phyloP scores from a whole-genome alignment of 2,113 vertebrate species.

The Pyrgilauda ruficollis region DNA sequence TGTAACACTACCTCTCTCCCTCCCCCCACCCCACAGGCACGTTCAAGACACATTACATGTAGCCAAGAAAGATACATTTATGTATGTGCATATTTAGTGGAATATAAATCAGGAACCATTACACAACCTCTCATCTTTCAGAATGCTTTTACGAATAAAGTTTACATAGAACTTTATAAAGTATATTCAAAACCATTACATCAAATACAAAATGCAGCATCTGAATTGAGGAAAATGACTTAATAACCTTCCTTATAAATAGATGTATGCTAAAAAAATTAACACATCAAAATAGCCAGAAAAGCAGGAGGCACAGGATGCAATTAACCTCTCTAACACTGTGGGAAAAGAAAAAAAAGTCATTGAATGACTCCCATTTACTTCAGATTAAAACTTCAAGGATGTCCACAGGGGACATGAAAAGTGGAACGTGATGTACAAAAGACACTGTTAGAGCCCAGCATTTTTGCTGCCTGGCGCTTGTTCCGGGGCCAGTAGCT shows the following conservation, averaged over 20 bases:
- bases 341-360: slow-evolving; percentile 10
- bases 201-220: neutral
- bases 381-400: neutral
- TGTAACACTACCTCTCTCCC: neutral
- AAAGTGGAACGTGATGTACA: neutral
- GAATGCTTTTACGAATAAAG: neutral
- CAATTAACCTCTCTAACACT: slow-evolving; percentile 19
- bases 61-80: neutral
- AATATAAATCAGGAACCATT: neutral
- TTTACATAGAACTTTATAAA: neutral
- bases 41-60: neutral
- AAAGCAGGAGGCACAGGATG: slow-evolving; percentile 46
- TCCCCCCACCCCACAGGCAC: neutral
- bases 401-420: neutral
- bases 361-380: neutral
- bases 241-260: neutral
- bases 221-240: neutral
- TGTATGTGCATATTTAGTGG: neutral
- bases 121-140: neutral
- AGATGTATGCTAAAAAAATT: slow-evolving; percentile 27
- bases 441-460: neutral
- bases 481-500: neutral
- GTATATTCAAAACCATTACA: neutral
- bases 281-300: slow-evolving; percentile 51
- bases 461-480: neutral